Base-by-base conservation (phyloP, 1,140 invertebrate genomes). In the Copidosoma floridanum region DNA sequence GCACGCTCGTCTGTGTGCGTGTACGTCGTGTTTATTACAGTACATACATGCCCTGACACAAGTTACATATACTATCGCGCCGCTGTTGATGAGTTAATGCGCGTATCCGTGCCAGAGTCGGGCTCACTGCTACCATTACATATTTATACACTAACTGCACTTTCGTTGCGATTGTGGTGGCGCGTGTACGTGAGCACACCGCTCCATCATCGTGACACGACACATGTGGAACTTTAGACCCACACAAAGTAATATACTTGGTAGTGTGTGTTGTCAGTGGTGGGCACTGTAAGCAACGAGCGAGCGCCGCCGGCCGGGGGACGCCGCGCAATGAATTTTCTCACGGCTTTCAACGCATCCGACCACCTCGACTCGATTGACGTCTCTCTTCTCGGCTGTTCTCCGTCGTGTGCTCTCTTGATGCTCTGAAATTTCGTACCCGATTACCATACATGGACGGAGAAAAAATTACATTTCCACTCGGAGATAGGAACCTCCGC, bases 101-200 rank as follows among this genome's bases (percentile, higher is more conserved):
- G 72, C 73, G 76, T 79, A 79, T 79, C 77, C 77, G 77, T 75
- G 69, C 74, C 73, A 77, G n/a, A n/a, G 73, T 76, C 75, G 65
- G 68, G 65, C 68, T 71, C 65, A 21, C 32, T 16, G n/a, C n/a
- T 23, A 14, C 7, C 48, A 23, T 11, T 21, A 11, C 20, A 16
- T 27, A 29, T 16, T n/a, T n/a, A n/a, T n/a, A n/a, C n/a, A n/a
- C n/a, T n/a, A n/a, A n/a, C n/a, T n/a, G n/a, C n/a, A n/a, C n/a
- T n/a, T n/a, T n/a, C n/a, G n/a, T n/a, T n/a, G n/a, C n/a, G n/a
- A n/a, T n/a, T n/a, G n/a, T n/a, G n/a, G n/a, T n/a, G n/a, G 3
- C 23, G 24, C 16, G 46, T 32, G 46, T n/a, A 3, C 12, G 26
- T 48, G 27, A 5, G 20, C 10, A 41, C 24, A 41, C 51, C 51